phyloP scores from a whole-genome alignment of 2,113 vertebrate species.

The Procavia capensis region DNA sequence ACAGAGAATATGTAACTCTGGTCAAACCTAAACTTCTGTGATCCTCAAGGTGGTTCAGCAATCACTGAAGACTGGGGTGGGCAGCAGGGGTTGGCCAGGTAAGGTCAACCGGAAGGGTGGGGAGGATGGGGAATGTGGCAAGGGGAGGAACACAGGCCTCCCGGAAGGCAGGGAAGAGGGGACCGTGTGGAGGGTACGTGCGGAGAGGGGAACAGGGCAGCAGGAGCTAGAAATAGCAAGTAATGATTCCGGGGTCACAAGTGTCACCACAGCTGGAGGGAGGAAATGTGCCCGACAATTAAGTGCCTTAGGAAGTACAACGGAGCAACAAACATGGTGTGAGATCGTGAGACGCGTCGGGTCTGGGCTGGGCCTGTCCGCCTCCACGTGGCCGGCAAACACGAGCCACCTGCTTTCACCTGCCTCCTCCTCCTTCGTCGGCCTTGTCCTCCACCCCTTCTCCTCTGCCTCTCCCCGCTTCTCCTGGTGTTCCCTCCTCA shows the following conservation, averaged over 20 bases:
- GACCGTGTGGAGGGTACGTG: background rate
- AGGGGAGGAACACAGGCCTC: too few species aligned
- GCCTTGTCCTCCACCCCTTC: background rate
- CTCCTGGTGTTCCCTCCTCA: background rate
- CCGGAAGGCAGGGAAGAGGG: too few species aligned
- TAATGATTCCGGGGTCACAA: background rate
- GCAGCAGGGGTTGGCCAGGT: background rate
- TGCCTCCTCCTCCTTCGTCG: background rate
- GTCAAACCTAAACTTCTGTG: background rate
- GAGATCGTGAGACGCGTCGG: background rate
- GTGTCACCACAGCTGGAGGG: background rate
- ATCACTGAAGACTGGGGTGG: background rate
- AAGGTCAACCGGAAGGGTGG: background rate
- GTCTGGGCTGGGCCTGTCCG: background rate
- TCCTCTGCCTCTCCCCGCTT: background rate
- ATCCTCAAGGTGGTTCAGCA: background rate
- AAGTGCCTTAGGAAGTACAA: background rate
- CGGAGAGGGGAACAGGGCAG: background rate
- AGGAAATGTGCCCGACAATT: background rate
- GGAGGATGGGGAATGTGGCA: background rate
- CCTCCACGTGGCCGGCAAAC: background rate
- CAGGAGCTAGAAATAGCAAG: background rate
- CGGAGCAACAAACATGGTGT: background rate
- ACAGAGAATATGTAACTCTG: background rate
- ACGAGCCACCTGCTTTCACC: background rate